phyloP scores from a whole-genome alignment of 1,140 invertebrate genomes.

The Hypsibius dujardini region DNA sequence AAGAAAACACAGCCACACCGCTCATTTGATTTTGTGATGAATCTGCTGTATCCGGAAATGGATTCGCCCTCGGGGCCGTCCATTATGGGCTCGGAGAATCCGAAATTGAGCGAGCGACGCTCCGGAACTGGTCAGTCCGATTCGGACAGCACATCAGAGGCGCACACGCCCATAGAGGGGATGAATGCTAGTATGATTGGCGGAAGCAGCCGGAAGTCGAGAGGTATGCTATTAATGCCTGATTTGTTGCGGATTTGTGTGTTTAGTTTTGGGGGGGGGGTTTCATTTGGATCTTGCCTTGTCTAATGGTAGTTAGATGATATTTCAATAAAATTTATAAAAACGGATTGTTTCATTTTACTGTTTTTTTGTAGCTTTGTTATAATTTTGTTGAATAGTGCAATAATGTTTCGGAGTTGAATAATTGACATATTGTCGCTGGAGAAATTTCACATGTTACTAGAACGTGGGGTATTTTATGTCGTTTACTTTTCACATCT shows the following conservation, averaged over 20 bases:
- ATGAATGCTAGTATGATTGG: not conserved
- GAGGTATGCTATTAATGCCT: conserved; percentile 5
- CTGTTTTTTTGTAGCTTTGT: no score
- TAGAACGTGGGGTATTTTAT: no score
- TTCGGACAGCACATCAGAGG: not conserved
- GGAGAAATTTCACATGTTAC: no score
- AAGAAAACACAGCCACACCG: no score
- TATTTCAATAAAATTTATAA: no score
- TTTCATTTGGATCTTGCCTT: no score
- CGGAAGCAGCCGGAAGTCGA: not conserved
- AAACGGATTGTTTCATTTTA: no score
- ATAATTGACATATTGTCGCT: no score
- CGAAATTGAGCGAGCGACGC: not conserved
- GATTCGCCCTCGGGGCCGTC: conserved; percentile 1
- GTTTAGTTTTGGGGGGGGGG: not conserved
- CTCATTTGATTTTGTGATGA: not conserved
- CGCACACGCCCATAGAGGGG: not conserved
- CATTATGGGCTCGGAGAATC: conserved; percentile 16
- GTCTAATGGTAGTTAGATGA: no score
- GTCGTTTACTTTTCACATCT: no score
- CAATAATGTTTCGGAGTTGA: no score
- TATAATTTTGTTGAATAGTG: no score
- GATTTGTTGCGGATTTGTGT: not conserved
- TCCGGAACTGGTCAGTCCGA: not conserved
- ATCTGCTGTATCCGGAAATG: not conserved